Evolutionary conservation across 2,888 invertebrate species (phyloP), one percentile per base, ranked within the genome.

Genomic region (Epicampocera succincta): DNA sequence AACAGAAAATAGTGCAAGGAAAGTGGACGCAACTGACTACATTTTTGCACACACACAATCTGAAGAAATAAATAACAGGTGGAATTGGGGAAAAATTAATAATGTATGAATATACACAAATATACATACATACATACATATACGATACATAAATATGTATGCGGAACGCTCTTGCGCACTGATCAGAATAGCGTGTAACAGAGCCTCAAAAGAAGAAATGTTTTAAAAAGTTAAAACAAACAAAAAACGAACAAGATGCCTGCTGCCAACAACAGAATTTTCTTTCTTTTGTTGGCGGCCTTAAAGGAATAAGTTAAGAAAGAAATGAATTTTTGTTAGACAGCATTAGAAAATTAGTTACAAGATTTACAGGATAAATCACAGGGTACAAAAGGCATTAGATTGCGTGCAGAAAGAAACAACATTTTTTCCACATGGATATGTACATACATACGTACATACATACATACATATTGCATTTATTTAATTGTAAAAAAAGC

Each of bases 1-100:
- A 84, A 63, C 88, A 89, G 86, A 83, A 85, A 44, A 46, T 6
- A 6, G 42, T 40, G 54, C 21, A 60, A 40, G 58, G 15, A 38
- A 58, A 25, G 42, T 11, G 19, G 8, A 71, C 19, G 44, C 60
- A 17, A 71, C 12, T 61, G 25, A 33, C 6, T 19, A 58, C 5
- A 40, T 42, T 29, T 9, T n/a, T 15, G 15, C 1, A 48, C 25
- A 38, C 46, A 38, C 21, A 44, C 17, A 33, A 33, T 33, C 33
- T 33, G 33, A 33, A 33, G 38, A 50, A 3, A 38, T 38, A 21
- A 17, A 54, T 58, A 72, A 72, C 80, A 83, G 80, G 83, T 80
- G 72, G 68, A 75, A 79, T 81, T 79, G 80, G 76, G 72, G 79
- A 69, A 81, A 73, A 54, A 72, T 63, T 19, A 52, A 68, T 38